Evolutionary conservation across 2,888 invertebrate species (phyloP).

Genomic region (Caenorhabditis drosophilae): DNA sequence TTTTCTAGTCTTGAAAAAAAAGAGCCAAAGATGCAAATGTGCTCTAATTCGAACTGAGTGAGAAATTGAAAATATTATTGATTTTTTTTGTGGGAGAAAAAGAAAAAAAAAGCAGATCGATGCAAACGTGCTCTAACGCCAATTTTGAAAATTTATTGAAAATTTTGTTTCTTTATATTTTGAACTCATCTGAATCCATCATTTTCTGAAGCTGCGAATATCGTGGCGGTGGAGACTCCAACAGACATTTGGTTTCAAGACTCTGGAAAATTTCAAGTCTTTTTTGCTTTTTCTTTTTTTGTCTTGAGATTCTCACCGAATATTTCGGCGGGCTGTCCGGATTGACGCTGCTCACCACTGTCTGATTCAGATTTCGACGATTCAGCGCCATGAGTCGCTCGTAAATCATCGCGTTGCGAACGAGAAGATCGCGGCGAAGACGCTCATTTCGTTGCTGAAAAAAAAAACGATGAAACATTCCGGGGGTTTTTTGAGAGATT

Average conservation of each 20-base stretch:
- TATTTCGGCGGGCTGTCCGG: constrained; percentile 30
- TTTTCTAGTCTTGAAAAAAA: no score
- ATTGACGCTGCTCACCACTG: constrained; percentile 7
- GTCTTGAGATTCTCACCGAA: constrained; percentile 8
- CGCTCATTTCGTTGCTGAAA: constrained; percentile 5
- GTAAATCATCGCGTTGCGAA: constrained; percentile 18
- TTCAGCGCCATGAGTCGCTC: constrained; percentile 12
- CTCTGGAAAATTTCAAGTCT: constrained; percentile 8
- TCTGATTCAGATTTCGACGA: constrained; percentile 5
- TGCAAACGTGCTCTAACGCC: no score
- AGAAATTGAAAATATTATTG: no score
- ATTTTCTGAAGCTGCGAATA: constrained; percentile 11
- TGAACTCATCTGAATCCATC: neutral
- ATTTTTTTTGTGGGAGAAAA: no score
- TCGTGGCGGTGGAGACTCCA: constrained; percentile 15
- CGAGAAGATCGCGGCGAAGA: constrained; percentile 12
- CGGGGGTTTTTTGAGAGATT: no score
- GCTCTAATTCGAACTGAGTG: no score
- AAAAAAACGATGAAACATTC: neutral
- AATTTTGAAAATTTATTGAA: no score
- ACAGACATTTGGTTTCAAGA: neutral
- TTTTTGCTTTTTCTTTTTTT: neutral
- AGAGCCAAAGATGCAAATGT: no score
- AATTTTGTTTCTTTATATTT: no score
- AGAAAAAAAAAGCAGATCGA: no score